Base-by-base conservation (phyloP, 2,888 invertebrate species). In the Tenthredo notha region DNA sequence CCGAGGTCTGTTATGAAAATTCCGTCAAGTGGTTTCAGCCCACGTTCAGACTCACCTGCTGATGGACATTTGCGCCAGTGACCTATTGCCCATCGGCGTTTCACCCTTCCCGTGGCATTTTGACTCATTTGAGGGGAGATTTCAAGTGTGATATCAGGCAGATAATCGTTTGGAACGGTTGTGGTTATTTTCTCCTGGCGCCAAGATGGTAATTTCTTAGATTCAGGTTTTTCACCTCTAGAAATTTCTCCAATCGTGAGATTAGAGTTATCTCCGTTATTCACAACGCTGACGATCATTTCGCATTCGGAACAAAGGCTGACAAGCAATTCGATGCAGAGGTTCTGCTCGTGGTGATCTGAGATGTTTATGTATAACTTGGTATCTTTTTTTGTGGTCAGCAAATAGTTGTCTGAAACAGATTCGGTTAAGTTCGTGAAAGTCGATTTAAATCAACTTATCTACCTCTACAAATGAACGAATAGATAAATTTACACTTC, bases 261-360 rank as follows among this genome's bases (percentile, higher is more conserved):
- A 6, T 43, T 29, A 9, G 50, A 37, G 1, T 54, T 9, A 0
- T 50, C 47, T 0, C 12, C 37, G 0, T 6, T 3, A 65, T 88
- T 75, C 6, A 85, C 6, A 10, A 89, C 54, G 7, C 33, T n/a
- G 7, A 90, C 21, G 1, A 86, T 29, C 18, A 90, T 43, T 2
- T 84, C 18, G 40, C 91, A 91, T 7, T 87, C 58, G 10, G 84
- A 40, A 40, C 91, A 91, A 10, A 91, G 77, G 9, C 88, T 89
- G 15, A 91, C 78, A 0, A 86, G 50, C 85, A 91, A 86, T 84
- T 89, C 86, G 6, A 90, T 25, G 78, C 91, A 91, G 3, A 90
- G 12, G 6, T 72, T 86, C 2, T 0, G 12, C 82, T 47, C 15
- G 0, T 29, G 0, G 37, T 37, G 18, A 33, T 33, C 9, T 10